Percentiles rank a stretch among this genome's conserved stretches.
These are phyloP conservation scores for Amphipoea lucens DNA, from an alignment of 2,888 invertebrate genomes.

Conservation along the genomic window DNA sequence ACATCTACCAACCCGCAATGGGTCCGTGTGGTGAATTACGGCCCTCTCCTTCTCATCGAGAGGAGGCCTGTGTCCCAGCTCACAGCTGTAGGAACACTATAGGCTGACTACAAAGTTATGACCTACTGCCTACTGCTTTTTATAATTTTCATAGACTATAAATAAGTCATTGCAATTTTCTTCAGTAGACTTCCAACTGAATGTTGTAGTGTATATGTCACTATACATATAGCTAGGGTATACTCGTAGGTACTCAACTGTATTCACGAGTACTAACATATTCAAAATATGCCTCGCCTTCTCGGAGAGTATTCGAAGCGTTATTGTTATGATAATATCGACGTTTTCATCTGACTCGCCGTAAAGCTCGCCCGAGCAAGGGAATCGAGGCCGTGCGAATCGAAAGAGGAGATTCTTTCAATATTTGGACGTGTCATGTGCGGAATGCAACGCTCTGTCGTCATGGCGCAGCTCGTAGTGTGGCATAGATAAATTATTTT, in stretches of 20 bases:
- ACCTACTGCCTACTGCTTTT: neutral
- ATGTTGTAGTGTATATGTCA: neutral
- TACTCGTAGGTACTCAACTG: neutral
- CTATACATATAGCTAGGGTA: neutral
- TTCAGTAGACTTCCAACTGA: neutral
- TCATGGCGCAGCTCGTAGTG: constrained; percentile 27
- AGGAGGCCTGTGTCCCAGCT: too few relatives aligned
- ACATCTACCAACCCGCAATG: too few relatives aligned
- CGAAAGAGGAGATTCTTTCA: constrained; percentile 54
- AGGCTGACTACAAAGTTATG: too few relatives aligned
- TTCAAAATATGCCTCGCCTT: constrained; percentile 36
- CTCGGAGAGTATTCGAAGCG: constrained; percentile 21
- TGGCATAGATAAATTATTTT: constrained; percentile 62
- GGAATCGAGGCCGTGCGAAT: constrained; percentile 66
- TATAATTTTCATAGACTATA: neutral
- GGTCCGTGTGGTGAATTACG: too few relatives aligned
- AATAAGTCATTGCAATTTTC: neutral
- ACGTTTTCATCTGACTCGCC: constrained; percentile 61
- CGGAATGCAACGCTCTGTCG: constrained; percentile 50
- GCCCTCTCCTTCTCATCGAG: too few relatives aligned
- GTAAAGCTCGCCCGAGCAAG: constrained; percentile 65
- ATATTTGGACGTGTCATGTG: constrained; percentile 58
- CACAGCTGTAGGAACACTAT: too few relatives aligned
- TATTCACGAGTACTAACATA: constrained; percentile 33
- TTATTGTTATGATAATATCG: constrained; percentile 66